Evolutionary conservation across 2,888 invertebrate species (phyloP), one percentile per base, ranked within the genome.

Genomic region (Sminthurinus aureus): DNA sequence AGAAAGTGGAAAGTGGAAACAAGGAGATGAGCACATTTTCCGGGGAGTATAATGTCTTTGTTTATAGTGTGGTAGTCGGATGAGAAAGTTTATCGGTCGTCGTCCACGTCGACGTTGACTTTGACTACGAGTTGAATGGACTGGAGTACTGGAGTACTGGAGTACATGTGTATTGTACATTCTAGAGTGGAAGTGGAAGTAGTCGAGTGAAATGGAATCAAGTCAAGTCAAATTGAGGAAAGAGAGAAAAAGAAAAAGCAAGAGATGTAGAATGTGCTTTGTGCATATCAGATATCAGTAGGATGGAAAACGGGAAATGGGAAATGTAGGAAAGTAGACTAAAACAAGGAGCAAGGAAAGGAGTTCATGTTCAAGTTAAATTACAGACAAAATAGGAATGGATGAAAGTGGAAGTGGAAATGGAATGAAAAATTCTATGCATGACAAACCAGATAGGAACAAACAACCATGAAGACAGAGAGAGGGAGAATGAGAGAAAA

Each of bases 351-450:
- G 71, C 80, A 11, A 71, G 50, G 24, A 11, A 1, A 38, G 38
- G 38, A 38, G 38, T 38, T 38, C 38, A 38, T 38, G 38, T 38
- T 38, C 52, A 71, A 71, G 52, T 52, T 80, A 71, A 80, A 71
- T 80, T 80, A 38, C 80, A 52, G 73, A 52, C 80, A 69, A 80
- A 80, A 80, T 80, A 80, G 80, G 73, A 38, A 80, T 52, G 80
- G 80, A 80, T 80, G 80, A 4, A 38, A 38, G 71, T 80, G 80
- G 67, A 52, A 58, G 20, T 50, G 52, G 22, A 50, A 51, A 8
- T 76, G 76, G 58, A 76, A 24, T 51, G 76, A 58, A 51, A 73
- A 73, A 73, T 73, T 73, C 73, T 73, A 15, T 24, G 22, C 73
- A 26, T 73, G 38, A 69, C 64, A 64, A 13, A 67, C 22, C n/a